Percentiles rank a stretch among this genome's conserved stretches.
Conservation (phyloP, 2,888 invertebrate species). For the Andricus curvator region DNA sequence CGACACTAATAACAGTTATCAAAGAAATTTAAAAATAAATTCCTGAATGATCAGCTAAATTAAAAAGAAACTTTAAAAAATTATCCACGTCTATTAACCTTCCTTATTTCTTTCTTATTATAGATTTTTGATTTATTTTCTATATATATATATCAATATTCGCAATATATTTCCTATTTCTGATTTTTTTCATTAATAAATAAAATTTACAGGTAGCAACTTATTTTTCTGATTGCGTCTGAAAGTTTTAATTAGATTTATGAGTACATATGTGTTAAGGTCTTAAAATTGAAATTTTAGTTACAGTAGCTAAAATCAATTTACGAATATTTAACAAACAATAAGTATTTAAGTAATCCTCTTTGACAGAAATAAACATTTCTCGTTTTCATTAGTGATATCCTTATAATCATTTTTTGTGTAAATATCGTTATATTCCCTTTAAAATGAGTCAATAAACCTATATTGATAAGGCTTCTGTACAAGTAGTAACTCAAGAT, state of each 20-base stretch:
- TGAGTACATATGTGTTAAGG: too few species aligned
- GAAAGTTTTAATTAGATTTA: neutral
- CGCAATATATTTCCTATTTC: neutral
- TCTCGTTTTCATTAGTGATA: neutral
- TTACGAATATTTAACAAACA: neutral
- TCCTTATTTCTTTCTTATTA: neutral
- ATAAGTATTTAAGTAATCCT: neutral
- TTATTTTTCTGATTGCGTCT: neutral
- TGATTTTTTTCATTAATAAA: neutral
- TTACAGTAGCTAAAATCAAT: neutral
- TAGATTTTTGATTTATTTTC: neutral
- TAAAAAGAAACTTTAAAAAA: neutral
- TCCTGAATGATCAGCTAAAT: neutral
- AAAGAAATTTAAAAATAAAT: neutral
- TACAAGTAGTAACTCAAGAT: neutral
- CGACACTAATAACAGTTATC: neutral
- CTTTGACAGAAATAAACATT: neutral
- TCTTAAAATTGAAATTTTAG: neutral
- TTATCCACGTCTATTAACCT: neutral
- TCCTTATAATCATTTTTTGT: conserved; percentile 1
- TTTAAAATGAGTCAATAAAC: neutral
- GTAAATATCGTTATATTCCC: neutral
- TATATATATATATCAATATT: neutral
- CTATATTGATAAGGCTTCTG: neutral
- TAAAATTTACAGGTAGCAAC: neutral